phyloP scores from a whole-genome alignment of 2,113 vertebrate species.

The Mixornis gularis region DNA sequence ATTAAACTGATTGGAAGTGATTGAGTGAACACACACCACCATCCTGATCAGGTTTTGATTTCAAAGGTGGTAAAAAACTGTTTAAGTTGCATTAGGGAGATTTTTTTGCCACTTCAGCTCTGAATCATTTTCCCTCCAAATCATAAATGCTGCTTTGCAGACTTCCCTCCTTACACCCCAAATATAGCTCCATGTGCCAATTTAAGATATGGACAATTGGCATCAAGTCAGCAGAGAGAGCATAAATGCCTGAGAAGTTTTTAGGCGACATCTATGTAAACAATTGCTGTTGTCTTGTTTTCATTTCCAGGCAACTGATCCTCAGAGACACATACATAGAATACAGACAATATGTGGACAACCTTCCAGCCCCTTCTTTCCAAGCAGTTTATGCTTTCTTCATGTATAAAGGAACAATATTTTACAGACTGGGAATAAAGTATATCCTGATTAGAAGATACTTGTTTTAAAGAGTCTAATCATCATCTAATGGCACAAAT shows the following conservation, averaged over 20 bases:
- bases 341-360: constrained; percentile 16
- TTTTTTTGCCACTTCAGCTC: neutral
- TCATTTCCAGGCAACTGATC: constrained; percentile 49
- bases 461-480: neutral
- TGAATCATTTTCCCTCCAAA: neutral
- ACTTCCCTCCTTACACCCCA: neutral
- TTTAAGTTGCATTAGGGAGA: rapidly evolving
- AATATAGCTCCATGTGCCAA: neutral
- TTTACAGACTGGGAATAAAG: neutral
- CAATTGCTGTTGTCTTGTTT: constrained; percentile 40
- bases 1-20: neutral
- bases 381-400: neutral
- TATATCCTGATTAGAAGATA: neutral
- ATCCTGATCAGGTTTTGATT: neutral
- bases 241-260: neutral
- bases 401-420: neutral
- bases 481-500: neutral
- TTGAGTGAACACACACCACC: neutral
- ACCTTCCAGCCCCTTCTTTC: neutral
- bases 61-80: neutral
- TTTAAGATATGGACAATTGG: neutral
- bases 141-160: neutral
- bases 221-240: neutral
- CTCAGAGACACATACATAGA: neutral
- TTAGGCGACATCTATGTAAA: constrained; percentile 26